Percentiles rank a stretch among this genome's conserved stretches.
Conservation (phyloP, 2,113 vertebrate species). For the Chroicocephalus ridibundus region DNA sequence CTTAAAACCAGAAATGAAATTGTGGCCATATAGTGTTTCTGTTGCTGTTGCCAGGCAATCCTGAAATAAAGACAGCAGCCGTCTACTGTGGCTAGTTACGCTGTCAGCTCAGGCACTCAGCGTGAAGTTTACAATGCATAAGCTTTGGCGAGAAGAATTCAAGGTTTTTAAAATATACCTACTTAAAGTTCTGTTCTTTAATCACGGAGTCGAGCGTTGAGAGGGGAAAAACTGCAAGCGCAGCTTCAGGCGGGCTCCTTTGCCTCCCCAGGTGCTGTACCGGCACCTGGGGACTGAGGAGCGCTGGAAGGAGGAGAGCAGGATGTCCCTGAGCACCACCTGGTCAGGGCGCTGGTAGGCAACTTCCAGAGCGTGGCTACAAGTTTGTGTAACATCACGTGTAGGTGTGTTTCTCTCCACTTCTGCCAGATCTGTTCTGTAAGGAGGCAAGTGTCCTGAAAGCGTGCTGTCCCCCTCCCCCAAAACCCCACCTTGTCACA, state of each 20-base stretch:
- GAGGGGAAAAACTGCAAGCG: no score
- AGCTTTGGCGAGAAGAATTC: background rate
- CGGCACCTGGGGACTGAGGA: background rate
- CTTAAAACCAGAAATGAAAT: background rate
- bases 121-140: background rate
- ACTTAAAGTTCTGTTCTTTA: background rate
- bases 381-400: fast-evolving
- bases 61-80: background rate
- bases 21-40: background rate
- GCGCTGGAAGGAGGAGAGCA: fast-evolving
- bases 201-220: fast-evolving
- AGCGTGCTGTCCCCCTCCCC: background rate
- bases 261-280: fast-evolving
- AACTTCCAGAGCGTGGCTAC: background rate
- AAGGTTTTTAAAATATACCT: background rate
- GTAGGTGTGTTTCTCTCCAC: fast-evolving
- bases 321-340: fast-evolving
- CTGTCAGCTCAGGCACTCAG: background rate
- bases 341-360: no score
- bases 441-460: background rate
- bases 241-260: background rate
- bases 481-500: no score
- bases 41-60: background rate
- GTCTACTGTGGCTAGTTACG: fast-evolving
- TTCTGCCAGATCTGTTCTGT: background rate